Conservation (phyloP, 2,888 invertebrate species). For the Calameuta pallipes region DNA sequence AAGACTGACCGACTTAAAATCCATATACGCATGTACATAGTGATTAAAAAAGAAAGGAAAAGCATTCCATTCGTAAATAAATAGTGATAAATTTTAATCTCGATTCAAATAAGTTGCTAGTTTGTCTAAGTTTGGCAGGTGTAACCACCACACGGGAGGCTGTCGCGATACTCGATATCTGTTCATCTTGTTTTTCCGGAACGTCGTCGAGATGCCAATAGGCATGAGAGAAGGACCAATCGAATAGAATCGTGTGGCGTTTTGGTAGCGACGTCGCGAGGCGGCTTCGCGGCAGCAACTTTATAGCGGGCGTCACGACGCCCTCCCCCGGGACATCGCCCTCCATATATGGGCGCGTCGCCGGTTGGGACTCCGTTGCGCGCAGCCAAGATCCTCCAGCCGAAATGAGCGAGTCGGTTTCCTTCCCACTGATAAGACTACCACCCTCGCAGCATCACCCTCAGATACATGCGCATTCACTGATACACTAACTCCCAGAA, state of each 20-base stretch:
- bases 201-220: background rate
- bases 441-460: conserved; percentile 5
- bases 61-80: background rate
- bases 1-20: background rate
- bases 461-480: background rate
- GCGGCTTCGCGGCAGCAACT: conserved; percentile 41
- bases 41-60: background rate
- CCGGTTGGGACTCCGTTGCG: conserved; percentile 15
- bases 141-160: background rate
- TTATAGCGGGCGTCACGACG: conserved; percentile 53
- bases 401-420: conserved; percentile 2
- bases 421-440: conserved; percentile 20
- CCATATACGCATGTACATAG: background rate
- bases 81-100: background rate
- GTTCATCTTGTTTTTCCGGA: background rate
- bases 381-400: conserved; percentile 10
- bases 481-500: background rate
- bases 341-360: conserved; percentile 61
- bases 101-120: background rate
- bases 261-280: background rate
- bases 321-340: conserved; percentile 51
- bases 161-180: background rate
- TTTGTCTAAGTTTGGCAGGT: background rate
- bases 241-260: background rate
- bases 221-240: background rate